Base-by-base conservation (phyloP, 2,797 vertebrate genomes). In the Acanthurus leucopareius region DNA sequence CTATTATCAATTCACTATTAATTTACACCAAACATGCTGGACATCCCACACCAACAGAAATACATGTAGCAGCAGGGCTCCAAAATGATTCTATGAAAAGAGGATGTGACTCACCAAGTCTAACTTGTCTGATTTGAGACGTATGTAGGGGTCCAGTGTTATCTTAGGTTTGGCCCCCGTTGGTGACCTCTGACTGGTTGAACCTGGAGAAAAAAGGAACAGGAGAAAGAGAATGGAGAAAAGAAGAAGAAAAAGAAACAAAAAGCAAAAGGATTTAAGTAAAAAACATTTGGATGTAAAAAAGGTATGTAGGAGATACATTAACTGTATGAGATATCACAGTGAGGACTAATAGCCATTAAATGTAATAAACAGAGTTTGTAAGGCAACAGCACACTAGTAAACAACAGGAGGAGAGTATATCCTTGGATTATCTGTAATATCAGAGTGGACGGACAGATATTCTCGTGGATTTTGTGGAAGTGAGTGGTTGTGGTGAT, bases 101-200 rank as follows among this genome's bases (percentile, higher is more conserved):
- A 51, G 11, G 7, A 54, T 9, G 4, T 5, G 14, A 92, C 95
- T 96, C 76, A 97, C 97, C 96, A 97, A 81, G 73, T 97, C 96
- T 32, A 97, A 79, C 70, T 97, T 98, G 47, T 96, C 97, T 49
- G 95, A 95, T 88, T 97, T 97, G 84, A 98, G 96, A 3, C 97
- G 95, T 73, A 97, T 93, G 17, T 96, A 93, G 4, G 97, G 97
- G 80, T 98, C 97, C 89, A 98, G 93, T 0, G 96, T 94, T 67
- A 98, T 96, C 87, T 96, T 98, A 1, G 96, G 88, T 89, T 96
- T 97, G 75, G 86, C 69, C 35, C 77, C 89, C 1, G 93, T 69
- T 38, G 92, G 82, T 11, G 88, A 91, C 85, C 90, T 94, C 88
- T 91, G 93, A 53, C 73, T 87, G 63, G 85, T 57, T 6, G 91